Evolutionary conservation across 2,888 invertebrate genomes (phyloP), one percentile per base, ranked within the genome.

Genomic region (Thereva unica): DNA sequence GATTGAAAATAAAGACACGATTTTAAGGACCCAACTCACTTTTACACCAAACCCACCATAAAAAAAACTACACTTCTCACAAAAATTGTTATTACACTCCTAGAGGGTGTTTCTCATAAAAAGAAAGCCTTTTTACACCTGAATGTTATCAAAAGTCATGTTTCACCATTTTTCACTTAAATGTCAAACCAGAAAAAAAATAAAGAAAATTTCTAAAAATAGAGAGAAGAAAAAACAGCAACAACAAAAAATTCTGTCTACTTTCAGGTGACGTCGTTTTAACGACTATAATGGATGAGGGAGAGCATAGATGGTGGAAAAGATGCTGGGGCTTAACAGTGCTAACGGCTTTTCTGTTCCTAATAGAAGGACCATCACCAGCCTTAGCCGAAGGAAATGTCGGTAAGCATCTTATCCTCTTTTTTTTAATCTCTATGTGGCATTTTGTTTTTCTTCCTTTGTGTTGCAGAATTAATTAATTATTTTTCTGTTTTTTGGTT

Each of bases 361-460:
- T 67, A 45, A 55, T 63, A 23, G 23, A 54, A 44, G 63, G 63
- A 38, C 66, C 67, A 23, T 44, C 35, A 45, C n/a, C 56, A 38
- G 63, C 42, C 38, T 66, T 23, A 55, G 67, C 67, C n/a, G 69
- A 69, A 63, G 67, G 67, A 50, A 65, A 67, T 67, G 69, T 69
- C 34, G 69, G 69, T 69, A 64, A 67, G 69, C 47, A 41, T 56
- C 49, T 40, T 49, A 42, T 50, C 34, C 49, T 59, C 35, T 35
- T 40, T 0, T n/a, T 47, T 10, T 53, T 54, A 35, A 23, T 23
- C 23, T 23, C 23, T 23, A 23, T 23, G 23, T 23, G 23, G 23
- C 23, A 23, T 23, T 23, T 57, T 44, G n/a, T 57, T 23, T 65
- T 42, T 10, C 35, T 5, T 47, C 10, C 41, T 38, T 55, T 50